Conservation (phyloP, 92 coral and sea anemone species). For the Porites rus region DNA sequence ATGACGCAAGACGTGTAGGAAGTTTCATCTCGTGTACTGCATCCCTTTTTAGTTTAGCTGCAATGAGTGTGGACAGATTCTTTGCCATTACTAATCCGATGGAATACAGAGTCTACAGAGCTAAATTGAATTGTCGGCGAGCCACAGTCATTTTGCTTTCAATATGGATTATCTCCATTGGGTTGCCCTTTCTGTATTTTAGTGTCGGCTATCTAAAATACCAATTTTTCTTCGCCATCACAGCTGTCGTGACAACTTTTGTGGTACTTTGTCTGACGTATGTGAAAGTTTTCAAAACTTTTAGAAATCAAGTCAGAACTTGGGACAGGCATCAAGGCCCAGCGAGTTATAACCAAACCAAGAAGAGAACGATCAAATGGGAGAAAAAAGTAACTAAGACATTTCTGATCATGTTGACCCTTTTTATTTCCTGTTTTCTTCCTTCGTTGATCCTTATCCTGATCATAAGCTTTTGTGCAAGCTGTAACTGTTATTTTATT, state of each 20-base stretch:
- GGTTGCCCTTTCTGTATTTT: slow-evolving; percentile 85
- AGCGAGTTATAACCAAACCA: not conserved
- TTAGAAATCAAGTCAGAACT: slow-evolving; percentile 19
- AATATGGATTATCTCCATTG: slow-evolving; percentile 81
- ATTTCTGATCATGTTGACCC: slow-evolving; percentile 60
- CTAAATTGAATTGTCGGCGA: slow-evolving; percentile 60
- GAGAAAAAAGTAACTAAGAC: slow-evolving; percentile 74
- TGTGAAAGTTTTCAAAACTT: slow-evolving; percentile 56
- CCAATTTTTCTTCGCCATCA: slow-evolving; percentile 90
- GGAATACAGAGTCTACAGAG: slow-evolving; percentile 74
- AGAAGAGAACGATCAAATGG: slow-evolving; percentile 61
- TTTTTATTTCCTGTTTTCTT: slow-evolving; percentile 64
- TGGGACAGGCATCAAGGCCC: slow-evolving; percentile 24
- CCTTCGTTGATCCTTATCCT: slow-evolving; percentile 61
- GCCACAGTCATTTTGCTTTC: slow-evolving; percentile 63
- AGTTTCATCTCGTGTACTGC: slow-evolving; percentile 85
- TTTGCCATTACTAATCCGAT: slow-evolving; percentile 83
- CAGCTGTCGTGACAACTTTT: slow-evolving; percentile 86
- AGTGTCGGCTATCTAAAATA: slow-evolving; percentile 82
- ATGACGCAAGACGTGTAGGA: slow-evolving; percentile 72
- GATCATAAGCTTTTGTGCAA: slow-evolving; percentile 68
- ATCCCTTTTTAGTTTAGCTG: slow-evolving; percentile 85
- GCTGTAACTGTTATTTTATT: slow-evolving; percentile 67
- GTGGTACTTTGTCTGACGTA: slow-evolving; percentile 68
- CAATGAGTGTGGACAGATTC: slow-evolving; percentile 85